These are phyloP conservation scores for Platycercus adscitus DNA, from an alignment of 2,113 vertebrate genomes.

Conservation along the genomic window DNA sequence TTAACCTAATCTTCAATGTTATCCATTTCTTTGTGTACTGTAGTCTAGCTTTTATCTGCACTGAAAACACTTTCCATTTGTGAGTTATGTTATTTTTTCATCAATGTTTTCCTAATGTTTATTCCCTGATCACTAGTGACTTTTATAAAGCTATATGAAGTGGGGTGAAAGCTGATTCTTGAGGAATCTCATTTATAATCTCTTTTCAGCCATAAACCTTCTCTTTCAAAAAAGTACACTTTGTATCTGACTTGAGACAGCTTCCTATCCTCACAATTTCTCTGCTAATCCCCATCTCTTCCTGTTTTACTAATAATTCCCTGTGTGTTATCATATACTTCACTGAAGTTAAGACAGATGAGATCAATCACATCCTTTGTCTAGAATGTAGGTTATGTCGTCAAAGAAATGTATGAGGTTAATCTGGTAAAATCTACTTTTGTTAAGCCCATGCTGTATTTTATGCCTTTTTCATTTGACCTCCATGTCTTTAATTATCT, in stretches of 20 bases:
- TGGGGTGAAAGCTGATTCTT: not conserved
- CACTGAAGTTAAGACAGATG: constrained; percentile 18
- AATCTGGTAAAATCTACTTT: constrained; percentile 57
- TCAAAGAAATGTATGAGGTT: constrained; percentile 42
- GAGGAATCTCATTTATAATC: not conserved
- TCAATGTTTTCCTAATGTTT: not conserved
- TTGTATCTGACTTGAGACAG: not conserved
- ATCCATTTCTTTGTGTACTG: not conserved
- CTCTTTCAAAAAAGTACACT: not conserved
- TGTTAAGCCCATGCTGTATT: constrained; percentile 15
- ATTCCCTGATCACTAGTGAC: not conserved
- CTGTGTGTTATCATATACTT: not conserved
- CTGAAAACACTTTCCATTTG: not conserved
- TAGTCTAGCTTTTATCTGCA: not conserved
- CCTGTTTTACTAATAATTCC: constrained; percentile 34
- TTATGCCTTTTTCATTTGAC: constrained; percentile 39
- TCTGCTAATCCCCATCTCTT: constrained; percentile 18
- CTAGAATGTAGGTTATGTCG: constrained; percentile 46
- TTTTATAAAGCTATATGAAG: not conserved
- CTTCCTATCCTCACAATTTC: constrained; percentile 6
- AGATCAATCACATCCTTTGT: constrained; percentile 46
- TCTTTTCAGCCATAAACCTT: not conserved
- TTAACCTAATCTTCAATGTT: not conserved
- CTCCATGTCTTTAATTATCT: constrained; percentile 22
- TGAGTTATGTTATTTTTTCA: not conserved